Evolutionary conservation across 2,113 vertebrate genomes (phyloP), one percentile per base, ranked within the genome.

Genomic region (Scytalopus superciliaris): DNA sequence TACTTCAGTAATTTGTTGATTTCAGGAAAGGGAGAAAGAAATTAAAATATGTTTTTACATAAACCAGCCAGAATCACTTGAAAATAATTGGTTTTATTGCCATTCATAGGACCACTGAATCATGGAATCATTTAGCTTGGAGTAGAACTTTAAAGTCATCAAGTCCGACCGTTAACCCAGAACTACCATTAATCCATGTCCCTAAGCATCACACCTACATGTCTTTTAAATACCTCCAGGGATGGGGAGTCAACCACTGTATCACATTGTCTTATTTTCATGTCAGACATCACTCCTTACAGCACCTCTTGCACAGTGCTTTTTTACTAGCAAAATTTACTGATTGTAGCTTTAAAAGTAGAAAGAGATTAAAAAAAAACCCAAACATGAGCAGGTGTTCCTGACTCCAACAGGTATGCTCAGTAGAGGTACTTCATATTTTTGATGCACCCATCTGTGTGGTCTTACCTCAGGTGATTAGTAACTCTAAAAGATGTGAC

Each of bases 401-500:
- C 47, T 81, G 35, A 44, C 50, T 93, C 73, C 60, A 81, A 24
- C 31, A 79, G 55, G 47, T 92, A 79, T 44, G 66, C 50, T 44
- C 57, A 62, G 52, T 2, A 9, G 44, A 86, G 21, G 21, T 52
- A 72, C 60, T 97, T 82, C 6, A 5, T 89, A 79, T 63, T 92
- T 89, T 50, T 80, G 56, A 78, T 62, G 56, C 39, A 82, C 84
- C 72, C 66, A 55, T 79, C 76, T 93, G 12, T 68, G 84, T 89
- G 89, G 87, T 66, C 68, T 79, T 96, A 37, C 87, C 87, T 80
- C 70, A 77, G 90, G 80, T 88, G 67, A 91, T 92, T 62, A 90
- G 81, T 94, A 94, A 95, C 73, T 86, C 86, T 92, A 96, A 97
- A 92, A 94, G 94, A 94, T 63, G 77, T 92, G 76, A 93, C 89